These are phyloP conservation scores for Ecdyonurus torrentis DNA, from an alignment of 2,888 invertebrate species.

Conservation along the genomic window DNA sequence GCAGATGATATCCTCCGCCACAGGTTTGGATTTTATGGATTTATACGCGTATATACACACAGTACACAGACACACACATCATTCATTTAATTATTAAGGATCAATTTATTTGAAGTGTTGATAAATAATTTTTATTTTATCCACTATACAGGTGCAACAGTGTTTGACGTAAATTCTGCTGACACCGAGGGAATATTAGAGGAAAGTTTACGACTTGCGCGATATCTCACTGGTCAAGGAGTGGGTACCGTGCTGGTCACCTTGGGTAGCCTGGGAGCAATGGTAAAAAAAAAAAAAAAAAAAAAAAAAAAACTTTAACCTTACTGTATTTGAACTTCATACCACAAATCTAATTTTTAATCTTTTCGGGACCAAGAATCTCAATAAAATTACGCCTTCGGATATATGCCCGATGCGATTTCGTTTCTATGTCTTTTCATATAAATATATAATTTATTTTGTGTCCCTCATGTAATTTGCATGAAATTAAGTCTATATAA, in stretches of 20 bases:
- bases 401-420: too few species aligned
- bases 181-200: slow-evolving; percentile 16
- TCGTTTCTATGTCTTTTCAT: too few species aligned
- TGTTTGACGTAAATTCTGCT: not conserved
- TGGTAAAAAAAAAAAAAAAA: too few species aligned
- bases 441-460: too few species aligned
- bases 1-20: slow-evolving; percentile 39
- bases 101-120: not conserved
- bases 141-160: not conserved
- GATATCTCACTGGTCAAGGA: slow-evolving; percentile 26
- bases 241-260: slow-evolving; percentile 44
- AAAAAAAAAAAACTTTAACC: too few species aligned
- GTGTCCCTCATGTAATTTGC: too few species aligned
- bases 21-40: slow-evolving; percentile 21
- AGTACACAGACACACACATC: not conserved
- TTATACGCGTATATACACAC: not conserved
- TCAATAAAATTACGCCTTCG: too few species aligned
- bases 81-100: not conserved
- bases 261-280: slow-evolving; percentile 39
- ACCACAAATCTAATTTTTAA: too few species aligned
- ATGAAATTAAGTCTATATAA: too few species aligned
- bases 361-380: too few species aligned
- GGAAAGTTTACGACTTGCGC: slow-evolving; percentile 21
- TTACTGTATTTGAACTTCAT: too few species aligned
- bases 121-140: too few species aligned